A percentile compares a stretch with the other conserved stretches of the same genome.
These are phyloP conservation scores for Sicus ferrugineus DNA, from an alignment of 2,888 invertebrate genomes.

Conservation along the genomic window DNA sequence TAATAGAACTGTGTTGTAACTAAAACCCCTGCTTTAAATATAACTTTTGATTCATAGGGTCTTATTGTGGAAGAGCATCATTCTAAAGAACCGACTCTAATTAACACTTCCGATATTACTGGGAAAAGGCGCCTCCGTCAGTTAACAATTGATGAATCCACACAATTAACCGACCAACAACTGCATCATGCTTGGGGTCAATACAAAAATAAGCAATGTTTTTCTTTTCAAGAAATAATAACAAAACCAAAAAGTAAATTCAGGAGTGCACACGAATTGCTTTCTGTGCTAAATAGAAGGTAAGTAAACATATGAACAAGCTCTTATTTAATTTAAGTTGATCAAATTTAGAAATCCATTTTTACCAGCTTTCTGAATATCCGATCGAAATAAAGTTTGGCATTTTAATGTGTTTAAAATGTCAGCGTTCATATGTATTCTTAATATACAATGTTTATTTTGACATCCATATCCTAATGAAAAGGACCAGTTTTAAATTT, in stretches of 20 bases:
- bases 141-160: slow-evolving; percentile 41
- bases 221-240: not conserved
- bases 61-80: too few relatives aligned
- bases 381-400: too few relatives aligned
- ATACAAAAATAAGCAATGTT: slow-evolving; percentile 3
- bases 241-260: not conserved
- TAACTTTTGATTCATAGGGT: too few relatives aligned
- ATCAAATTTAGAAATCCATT: too few relatives aligned
- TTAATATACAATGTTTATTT: too few relatives aligned
- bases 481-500: too few relatives aligned
- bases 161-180: slow-evolving; percentile 31
- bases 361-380: too few relatives aligned
- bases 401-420: too few relatives aligned
- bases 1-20: not conserved
- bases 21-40: not conserved
- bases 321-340: not conserved
- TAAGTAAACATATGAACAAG: slow-evolving; percentile 20
- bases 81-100: too few relatives aligned
- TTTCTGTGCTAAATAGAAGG: slow-evolving; percentile 39
- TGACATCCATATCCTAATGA: too few relatives aligned
- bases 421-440: too few relatives aligned
- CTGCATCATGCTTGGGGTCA: not conserved
- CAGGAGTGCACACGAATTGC: slow-evolving; percentile 29
- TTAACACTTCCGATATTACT: not conserved
- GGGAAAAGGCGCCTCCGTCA: slow-evolving; percentile 24